Evolutionary conservation across 2,113 vertebrate species (phyloP).

Genomic region (Clarias macrocephalus): DNA sequence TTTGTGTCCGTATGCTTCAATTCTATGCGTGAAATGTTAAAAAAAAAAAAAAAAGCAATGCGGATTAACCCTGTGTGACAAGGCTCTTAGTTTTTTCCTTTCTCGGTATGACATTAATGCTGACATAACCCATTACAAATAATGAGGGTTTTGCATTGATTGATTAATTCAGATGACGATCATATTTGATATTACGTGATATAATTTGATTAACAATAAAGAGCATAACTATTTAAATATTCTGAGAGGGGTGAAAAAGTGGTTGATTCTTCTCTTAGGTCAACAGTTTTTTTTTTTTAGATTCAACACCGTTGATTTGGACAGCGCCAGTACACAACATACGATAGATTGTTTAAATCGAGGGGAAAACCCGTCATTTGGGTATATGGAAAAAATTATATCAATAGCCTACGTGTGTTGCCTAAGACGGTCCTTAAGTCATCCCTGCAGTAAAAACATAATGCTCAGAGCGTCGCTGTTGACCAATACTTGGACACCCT

Average conservation of each 20-base stretch:
- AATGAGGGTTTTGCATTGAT: neutral
- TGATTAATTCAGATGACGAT: neutral
- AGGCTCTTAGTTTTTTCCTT: no score
- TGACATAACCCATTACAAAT: neutral
- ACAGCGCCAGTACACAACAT: neutral
- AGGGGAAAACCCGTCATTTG: neutral
- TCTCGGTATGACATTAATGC: neutral
- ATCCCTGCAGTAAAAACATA: neutral
- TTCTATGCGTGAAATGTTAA: neutral
- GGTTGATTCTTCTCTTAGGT: neutral
- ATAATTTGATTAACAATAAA: no score
- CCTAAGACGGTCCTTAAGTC: neutral
- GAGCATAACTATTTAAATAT: no score
- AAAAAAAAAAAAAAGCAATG: neutral
- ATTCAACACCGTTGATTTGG: neutral
- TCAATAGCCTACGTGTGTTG: neutral
- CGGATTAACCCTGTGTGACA: neutral
- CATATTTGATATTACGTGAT: no score
- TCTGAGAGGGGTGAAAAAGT: neutral
- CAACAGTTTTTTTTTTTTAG: neutral
- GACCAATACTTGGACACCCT: slow-evolving; percentile 6
- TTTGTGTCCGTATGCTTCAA: neutral
- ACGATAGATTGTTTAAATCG: neutral
- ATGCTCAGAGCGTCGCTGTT: slow-evolving; percentile 48
- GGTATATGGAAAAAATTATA: no score